Conservation (phyloP, 2,113 vertebrate species). For the Oncorhynchus keta region DNA sequence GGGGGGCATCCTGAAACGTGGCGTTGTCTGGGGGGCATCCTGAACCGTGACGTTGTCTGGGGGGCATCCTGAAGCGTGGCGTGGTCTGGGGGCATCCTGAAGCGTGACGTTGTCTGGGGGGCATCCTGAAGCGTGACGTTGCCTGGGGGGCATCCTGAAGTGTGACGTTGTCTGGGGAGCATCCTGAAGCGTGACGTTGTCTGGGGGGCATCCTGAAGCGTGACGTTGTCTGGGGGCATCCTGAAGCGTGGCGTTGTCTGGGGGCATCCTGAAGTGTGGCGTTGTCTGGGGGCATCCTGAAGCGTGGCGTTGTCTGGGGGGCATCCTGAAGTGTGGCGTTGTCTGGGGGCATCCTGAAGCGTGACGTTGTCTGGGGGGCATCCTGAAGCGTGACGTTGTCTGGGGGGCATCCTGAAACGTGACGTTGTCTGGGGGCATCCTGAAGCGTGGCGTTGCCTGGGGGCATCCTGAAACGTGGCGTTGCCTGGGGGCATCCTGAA, state of each 20-base stretch:
- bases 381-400: too few species aligned
- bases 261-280: not conserved
- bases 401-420: too few species aligned
- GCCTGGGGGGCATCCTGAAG: constrained; percentile 15
- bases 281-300: too few species aligned
- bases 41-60: too few species aligned
- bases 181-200: constrained; percentile 11
- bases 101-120: too few species aligned
- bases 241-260: too few species aligned
- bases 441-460: constrained; percentile 3
- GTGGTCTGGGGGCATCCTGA: too few species aligned
- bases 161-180: not conserved
- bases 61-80: too few species aligned
- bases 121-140: not conserved
- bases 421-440: not conserved
- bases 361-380: constrained; percentile 7
- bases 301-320: too few species aligned
- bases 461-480: constrained; percentile 9
- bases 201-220: constrained; percentile 12
- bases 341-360: too few species aligned
- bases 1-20: not conserved
- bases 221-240: not conserved
- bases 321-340: too few species aligned
- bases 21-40: not conserved
- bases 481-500: not conserved